phyloP scores from a whole-genome alignment of 2,888 invertebrate genomes.

The Platerodrilus igneus region DNA sequence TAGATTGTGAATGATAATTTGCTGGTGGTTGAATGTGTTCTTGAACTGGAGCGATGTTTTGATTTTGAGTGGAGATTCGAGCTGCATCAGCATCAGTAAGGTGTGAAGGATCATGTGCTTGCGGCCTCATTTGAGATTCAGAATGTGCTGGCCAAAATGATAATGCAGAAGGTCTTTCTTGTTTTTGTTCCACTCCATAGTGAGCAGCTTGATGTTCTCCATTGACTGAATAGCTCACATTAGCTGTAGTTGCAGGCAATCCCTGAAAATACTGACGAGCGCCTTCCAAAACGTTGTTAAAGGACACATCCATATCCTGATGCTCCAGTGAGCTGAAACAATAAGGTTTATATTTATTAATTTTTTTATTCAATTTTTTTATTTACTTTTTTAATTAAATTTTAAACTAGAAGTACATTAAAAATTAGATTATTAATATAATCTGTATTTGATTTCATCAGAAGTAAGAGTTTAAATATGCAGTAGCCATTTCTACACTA shows the following conservation, averaged over 20 bases:
- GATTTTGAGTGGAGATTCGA: slow-evolving; percentile 21
- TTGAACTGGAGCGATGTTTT: slow-evolving; percentile 13
- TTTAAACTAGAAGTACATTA: too few species aligned
- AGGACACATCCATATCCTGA: slow-evolving; percentile 71
- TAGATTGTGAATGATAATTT: slow-evolving; percentile 21
- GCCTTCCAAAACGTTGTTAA: slow-evolving; percentile 78
- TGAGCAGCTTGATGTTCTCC: slow-evolving; percentile 15
- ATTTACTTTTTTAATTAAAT: too few species aligned
- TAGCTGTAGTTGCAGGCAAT: slow-evolving; percentile 54
- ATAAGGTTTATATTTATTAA: too few species aligned
- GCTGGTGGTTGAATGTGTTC: slow-evolving; percentile 19
- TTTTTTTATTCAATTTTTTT: too few species aligned
- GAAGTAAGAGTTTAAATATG: too few species aligned
- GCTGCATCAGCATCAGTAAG: slow-evolving; percentile 23
- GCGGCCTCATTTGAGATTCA: slow-evolving; percentile 20
- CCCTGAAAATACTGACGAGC: slow-evolving; percentile 80
- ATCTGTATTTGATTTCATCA: too few species aligned
- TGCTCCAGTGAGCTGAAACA: slow-evolving; percentile 27
- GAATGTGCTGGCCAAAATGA: slow-evolving; percentile 23
- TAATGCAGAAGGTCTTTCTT: slow-evolving; percentile 19
- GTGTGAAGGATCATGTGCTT: slow-evolving; percentile 17
- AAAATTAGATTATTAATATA: too few species aligned
- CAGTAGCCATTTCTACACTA: too few species aligned
- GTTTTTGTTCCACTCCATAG: slow-evolving; percentile 17
- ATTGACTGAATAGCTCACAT: slow-evolving; percentile 29